A percentile compares a stretch with the other conserved stretches of the same genome.
Conservation (phyloP, 2,888 invertebrate species). For the Zeuzera pyrina region DNA sequence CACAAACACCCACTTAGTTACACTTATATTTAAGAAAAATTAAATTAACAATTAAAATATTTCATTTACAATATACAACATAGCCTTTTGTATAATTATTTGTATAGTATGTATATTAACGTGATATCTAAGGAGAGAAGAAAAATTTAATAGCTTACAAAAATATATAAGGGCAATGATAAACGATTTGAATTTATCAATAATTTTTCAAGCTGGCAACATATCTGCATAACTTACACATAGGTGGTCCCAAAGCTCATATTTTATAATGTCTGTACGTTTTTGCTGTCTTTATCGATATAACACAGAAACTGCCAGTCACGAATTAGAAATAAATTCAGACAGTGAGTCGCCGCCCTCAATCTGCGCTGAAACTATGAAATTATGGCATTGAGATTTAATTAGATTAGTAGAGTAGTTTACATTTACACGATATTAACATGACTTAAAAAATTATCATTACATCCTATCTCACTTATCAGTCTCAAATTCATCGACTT, state of each 20-base stretch:
- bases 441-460: constrained; percentile 24
- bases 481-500: constrained; percentile 51
- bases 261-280: too few species aligned
- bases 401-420: too few species aligned
- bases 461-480: constrained; percentile 46
- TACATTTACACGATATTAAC: constrained; percentile 9
- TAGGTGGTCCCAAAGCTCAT: too few species aligned
- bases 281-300: too few species aligned
- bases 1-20: constrained; percentile 43
- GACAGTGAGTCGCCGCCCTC: constrained; percentile 20
- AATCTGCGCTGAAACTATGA: constrained; percentile 13
- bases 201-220: neutral
- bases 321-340: neutral
- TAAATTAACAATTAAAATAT: constrained; percentile 57
- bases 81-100: constrained; percentile 48
- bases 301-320: too few species aligned
- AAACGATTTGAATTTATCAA: constrained; percentile 15
- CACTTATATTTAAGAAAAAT: constrained; percentile 54
- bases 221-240: neutral
- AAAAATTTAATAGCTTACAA: constrained; percentile 38
- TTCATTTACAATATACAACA: constrained; percentile 55
- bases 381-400: constrained; percentile 1
- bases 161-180: constrained; percentile 42
- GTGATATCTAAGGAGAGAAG: constrained; percentile 24
- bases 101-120: constrained; percentile 30